phyloP scores from a whole-genome alignment of 92 coral and sea anemone genomes.

The Hydrozoanthus gracilis region DNA sequence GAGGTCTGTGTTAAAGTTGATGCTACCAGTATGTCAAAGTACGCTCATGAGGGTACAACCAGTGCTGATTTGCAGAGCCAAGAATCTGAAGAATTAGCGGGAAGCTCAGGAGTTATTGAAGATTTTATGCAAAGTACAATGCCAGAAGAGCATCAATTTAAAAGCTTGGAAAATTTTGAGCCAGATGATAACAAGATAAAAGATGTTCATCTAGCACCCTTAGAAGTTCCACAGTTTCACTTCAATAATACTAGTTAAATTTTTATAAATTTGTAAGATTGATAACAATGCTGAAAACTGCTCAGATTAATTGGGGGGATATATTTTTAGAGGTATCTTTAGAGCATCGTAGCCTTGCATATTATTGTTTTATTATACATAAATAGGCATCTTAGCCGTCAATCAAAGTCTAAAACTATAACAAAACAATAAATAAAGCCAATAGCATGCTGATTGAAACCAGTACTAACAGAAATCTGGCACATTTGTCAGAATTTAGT shows the following conservation, averaged over 20 bases:
- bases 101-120: constrained; percentile 17
- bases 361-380: too few relatives aligned
- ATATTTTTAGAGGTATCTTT: too few relatives aligned
- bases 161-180: background rate
- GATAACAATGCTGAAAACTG: background rate
- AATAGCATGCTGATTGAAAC: too few relatives aligned
- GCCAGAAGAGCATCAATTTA: background rate
- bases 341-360: too few relatives aligned
- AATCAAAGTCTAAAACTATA: too few relatives aligned
- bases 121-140: constrained; percentile 30
- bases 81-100: constrained; percentile 11
- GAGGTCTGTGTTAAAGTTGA: background rate
- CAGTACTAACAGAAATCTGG: too few relatives aligned
- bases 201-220: constrained; percentile 50
- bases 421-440: too few relatives aligned
- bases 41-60: background rate
- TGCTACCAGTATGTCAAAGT: background rate
- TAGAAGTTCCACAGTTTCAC: constrained; percentile 59
- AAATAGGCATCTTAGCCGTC: too few relatives aligned
- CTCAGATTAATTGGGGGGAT: background rate
- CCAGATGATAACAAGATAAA: constrained; percentile 7
- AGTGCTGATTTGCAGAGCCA: constrained; percentile 8
- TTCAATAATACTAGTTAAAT: background rate
- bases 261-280: background rate
- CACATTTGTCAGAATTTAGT: too few relatives aligned